phyloP scores from a whole-genome alignment of 2,113 vertebrate species.

The Gobiocypris rarus region DNA sequence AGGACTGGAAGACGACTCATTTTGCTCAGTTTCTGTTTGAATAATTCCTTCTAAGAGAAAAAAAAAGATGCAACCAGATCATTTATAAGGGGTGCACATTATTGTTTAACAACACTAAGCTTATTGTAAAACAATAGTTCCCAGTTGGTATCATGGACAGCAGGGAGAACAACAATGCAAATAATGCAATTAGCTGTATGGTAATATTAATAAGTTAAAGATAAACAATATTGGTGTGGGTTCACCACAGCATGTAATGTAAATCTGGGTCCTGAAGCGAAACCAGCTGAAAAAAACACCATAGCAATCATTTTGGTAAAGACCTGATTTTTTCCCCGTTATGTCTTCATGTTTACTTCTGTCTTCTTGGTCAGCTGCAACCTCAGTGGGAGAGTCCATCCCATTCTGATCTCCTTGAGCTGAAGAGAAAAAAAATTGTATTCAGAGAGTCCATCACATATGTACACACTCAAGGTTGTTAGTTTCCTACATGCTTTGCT shows the following conservation, averaged over 20 bases:
- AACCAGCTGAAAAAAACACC: background rate
- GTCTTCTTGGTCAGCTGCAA: slow-evolving; percentile 82
- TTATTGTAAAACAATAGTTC: background rate
- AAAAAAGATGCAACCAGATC: background rate
- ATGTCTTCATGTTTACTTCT: slow-evolving; percentile 85
- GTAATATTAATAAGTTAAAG: background rate
- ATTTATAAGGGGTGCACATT: background rate
- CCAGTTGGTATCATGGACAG: background rate
- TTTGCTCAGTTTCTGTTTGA: slow-evolving; percentile 81
- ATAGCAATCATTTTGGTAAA: slow-evolving; percentile 19
- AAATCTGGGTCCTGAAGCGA: background rate
- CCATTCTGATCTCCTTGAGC: slow-evolving; percentile 84
- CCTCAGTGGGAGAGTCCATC: slow-evolving; percentile 84
- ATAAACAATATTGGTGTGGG: too few relatives aligned
- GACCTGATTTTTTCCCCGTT: slow-evolving; percentile 80
- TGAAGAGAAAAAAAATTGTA: slow-evolving; percentile 43
- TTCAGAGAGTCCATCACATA: background rate
- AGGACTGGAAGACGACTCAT: slow-evolving; percentile 77
- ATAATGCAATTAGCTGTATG: background rate
- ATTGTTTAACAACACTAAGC: background rate
- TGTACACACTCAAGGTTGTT: background rate
- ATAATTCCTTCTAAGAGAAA: slow-evolving; percentile 74
- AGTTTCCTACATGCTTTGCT: background rate
- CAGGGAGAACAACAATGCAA: background rate
- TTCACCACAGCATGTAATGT: background rate